These are phyloP conservation scores for Bothrops alternatus DNA, from an alignment of 2,797 vertebrate genomes.

Conservation along the genomic window DNA sequence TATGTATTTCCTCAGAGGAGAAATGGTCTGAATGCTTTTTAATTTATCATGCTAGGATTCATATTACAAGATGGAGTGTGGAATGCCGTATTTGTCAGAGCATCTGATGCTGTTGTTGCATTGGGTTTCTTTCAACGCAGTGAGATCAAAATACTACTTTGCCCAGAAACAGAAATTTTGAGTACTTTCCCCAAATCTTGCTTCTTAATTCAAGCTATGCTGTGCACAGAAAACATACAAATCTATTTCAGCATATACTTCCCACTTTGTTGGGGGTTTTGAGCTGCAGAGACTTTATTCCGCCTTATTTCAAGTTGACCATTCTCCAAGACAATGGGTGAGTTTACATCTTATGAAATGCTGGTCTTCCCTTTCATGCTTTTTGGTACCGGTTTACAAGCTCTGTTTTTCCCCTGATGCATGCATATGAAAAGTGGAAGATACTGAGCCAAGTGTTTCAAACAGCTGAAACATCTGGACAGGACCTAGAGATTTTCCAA, in stretches of 20 bases:
- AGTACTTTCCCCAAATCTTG: neutral
- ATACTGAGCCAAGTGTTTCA: neutral
- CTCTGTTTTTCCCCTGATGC: neutral
- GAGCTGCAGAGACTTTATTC: neutral
- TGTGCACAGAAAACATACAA: neutral
- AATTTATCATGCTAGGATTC: neutral
- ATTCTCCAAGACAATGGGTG: neutral
- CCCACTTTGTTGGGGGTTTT: neutral
- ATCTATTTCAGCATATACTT: neutral
- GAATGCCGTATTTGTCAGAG: neutral
- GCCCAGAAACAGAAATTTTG: neutral
- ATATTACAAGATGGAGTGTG: neutral
- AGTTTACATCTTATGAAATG: neutral
- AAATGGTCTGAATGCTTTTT: neutral
- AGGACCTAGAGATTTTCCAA: neutral
- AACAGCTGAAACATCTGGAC: neutral
- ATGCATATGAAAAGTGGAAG: neutral
- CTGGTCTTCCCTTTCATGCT: neutral
- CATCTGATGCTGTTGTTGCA: neutral
- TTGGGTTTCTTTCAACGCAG: neutral
- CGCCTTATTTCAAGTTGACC: neutral
- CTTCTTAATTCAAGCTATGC: neutral
- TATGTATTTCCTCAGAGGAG: slow-evolving; percentile 12
- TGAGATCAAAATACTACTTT: neutral
- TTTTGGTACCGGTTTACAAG: neutral